phyloP scores from a whole-genome alignment of 2,113 vertebrate genomes.

The Lepus timidus region DNA sequence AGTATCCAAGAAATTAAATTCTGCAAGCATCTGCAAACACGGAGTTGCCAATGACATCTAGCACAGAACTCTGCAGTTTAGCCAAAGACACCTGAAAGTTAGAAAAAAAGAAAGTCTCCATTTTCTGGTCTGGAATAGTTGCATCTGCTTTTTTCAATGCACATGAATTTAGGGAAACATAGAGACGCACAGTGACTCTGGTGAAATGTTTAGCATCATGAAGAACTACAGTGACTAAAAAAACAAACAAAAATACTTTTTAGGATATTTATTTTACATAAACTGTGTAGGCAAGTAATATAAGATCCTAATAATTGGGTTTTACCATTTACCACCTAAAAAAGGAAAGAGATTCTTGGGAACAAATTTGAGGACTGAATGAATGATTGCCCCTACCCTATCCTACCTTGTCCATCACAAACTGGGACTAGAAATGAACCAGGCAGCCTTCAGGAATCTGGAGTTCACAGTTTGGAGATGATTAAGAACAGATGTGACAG shows the following conservation, averaged over 20 bases:
- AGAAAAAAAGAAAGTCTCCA: background rate
- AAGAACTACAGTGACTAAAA: background rate
- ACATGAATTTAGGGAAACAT: background rate
- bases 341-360: too few species aligned
- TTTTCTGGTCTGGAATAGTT: background rate
- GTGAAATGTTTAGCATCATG: background rate
- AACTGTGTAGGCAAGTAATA: background rate
- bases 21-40: background rate
- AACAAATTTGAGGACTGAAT: background rate
- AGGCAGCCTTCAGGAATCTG: background rate
- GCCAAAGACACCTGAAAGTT: background rate
- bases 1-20: slow-evolving; percentile 45
- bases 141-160: background rate
- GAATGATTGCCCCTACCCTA: background rate
- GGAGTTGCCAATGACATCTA: background rate
- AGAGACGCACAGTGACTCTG: background rate
- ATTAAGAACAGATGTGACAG: background rate
- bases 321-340: background rate
- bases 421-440: background rate
- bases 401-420: background rate
- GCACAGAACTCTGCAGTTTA: background rate
- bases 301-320: background rate
- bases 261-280: background rate
- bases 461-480: background rate
- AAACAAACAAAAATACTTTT: background rate